Evolutionary conservation across 2,113 vertebrate species (phyloP).

Genomic region (Sinosuthora webbiana): DNA sequence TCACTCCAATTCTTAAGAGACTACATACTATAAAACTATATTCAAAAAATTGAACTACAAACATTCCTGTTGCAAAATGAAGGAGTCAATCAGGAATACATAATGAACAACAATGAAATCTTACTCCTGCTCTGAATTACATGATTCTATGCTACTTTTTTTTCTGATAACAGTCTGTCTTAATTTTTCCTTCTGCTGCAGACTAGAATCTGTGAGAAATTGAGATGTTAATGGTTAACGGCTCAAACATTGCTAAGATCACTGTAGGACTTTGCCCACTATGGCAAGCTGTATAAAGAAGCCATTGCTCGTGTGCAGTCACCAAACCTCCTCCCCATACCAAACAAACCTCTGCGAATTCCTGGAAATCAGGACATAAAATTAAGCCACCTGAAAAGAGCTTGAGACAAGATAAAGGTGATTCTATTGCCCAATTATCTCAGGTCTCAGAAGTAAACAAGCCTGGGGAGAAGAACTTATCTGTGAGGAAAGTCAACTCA

Average conservation of each 20-base stretch:
- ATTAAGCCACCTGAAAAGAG: fast-evolving
- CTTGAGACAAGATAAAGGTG: not conserved
- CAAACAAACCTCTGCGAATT: fast-evolving
- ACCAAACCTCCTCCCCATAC: not conserved
- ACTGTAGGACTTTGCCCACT: not conserved
- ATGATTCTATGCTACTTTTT: not conserved
- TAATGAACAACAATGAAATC: not conserved
- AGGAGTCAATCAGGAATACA: not conserved
- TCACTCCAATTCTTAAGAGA: fast-evolving
- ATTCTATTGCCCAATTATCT: not conserved
- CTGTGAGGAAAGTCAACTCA: not conserved
- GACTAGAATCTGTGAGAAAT: not conserved
- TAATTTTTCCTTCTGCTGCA: not conserved
- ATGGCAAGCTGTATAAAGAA: not conserved
- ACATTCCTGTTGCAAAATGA: not conserved
- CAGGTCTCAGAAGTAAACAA: not conserved
- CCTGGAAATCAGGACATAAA: not conserved
- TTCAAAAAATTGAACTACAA: not conserved
- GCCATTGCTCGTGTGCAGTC: not conserved
- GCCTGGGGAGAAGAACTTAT: not conserved
- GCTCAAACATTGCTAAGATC: not conserved
- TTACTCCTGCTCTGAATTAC: not conserved
- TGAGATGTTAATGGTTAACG: not conserved
- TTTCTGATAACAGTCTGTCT: not conserved
- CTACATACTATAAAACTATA: not conserved